phyloP scores from a whole-genome alignment of 2,888 invertebrate genomes.

The Lordiphosa andalusiaca region DNA sequence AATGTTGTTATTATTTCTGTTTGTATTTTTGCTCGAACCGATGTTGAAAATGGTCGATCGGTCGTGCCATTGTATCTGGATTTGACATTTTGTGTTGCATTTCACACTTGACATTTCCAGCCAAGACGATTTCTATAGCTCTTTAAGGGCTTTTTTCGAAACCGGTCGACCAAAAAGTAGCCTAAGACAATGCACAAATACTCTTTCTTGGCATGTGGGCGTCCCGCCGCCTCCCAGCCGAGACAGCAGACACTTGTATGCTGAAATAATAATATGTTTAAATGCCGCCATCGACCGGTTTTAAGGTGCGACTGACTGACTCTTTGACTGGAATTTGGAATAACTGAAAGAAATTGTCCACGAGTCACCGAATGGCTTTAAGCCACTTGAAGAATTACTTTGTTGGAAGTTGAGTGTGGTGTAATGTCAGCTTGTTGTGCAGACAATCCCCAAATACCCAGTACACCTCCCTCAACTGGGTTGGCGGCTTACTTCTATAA shows the following conservation, averaged over 20 bases:
- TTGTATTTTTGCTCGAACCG: neutral
- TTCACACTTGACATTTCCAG: constrained; percentile 65
- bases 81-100: constrained; percentile 52
- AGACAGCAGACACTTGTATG: constrained; percentile 47
- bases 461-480: constrained; percentile 1
- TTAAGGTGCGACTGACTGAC: constrained; percentile 59
- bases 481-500: constrained; percentile 33
- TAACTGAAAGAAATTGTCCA: constrained; percentile 54
- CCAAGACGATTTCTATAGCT: constrained; percentile 22
- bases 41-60: constrained; percentile 25
- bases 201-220: too few species aligned
- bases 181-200: constrained; percentile 16
- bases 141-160: constrained; percentile 52
- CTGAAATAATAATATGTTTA: constrained; percentile 19
- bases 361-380: constrained; percentile 21
- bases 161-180: constrained; percentile 49
- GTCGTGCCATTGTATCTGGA: constrained; percentile 7
- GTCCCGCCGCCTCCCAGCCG: constrained; percentile 15
- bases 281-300: constrained; percentile 62
- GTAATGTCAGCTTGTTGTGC: constrained; percentile 33
- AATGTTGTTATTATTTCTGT: constrained; percentile 21
- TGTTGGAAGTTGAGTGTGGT: constrained; percentile 28
- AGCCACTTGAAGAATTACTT: constrained; percentile 32
- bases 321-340: constrained; percentile 20
- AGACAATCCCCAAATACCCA: constrained; percentile 48